Evolutionary conservation across 2,113 vertebrate genomes (phyloP).

Genomic region (Chinchilla lanigera): DNA sequence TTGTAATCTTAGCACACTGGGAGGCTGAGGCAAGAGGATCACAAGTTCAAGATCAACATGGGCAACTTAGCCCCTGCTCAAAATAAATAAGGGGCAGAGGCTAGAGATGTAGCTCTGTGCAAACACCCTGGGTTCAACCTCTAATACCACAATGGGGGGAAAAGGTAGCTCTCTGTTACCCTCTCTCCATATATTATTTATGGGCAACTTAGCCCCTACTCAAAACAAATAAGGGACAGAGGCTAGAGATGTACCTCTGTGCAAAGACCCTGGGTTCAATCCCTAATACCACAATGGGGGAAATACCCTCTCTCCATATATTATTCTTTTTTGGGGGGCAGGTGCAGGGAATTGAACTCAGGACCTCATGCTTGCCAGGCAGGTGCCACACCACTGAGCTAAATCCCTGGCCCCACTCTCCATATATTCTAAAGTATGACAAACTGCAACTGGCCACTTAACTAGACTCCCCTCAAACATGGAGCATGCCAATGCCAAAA

Average conservation of each 20-base stretch:
- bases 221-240: neutral
- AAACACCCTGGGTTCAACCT: neutral
- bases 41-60: neutral
- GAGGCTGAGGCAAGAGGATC: neutral
- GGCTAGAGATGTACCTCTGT: neutral
- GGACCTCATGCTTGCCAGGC: too few relatives aligned
- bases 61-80: neutral
- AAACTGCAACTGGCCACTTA: neutral
- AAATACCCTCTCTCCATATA: neutral
- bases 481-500: neutral
- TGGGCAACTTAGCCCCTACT: neutral
- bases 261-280: neutral
- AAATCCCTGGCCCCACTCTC: neutral
- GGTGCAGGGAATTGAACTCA: too few relatives aligned
- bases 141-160: neutral
- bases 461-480: neutral
- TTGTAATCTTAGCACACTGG: neutral
- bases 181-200: neutral
- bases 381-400: too few relatives aligned
- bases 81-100: neutral
- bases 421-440: neutral
- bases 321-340: too few relatives aligned
- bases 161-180: neutral
- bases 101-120: neutral
- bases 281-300: neutral